Percentiles rank a stretch among this genome's conserved stretches.
phyloP scores from a whole-genome alignment of 2,797 vertebrate genomes.

The Trematomus bernacchii region DNA sequence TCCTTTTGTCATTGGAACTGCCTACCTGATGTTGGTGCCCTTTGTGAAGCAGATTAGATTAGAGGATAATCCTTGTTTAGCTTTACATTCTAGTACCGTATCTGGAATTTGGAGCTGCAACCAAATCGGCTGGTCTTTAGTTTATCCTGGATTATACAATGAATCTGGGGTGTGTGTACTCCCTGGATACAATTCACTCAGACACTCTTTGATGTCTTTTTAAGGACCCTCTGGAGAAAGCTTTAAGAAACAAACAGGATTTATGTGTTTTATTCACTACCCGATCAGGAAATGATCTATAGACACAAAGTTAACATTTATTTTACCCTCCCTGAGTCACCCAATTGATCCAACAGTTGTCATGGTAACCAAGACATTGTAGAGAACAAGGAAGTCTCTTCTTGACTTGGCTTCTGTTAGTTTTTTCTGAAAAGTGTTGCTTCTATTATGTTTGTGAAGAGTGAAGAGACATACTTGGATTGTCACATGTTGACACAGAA shows the following conservation, averaged over 20 bases:
- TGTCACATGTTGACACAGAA: not conserved
- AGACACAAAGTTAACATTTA: constrained; percentile 1
- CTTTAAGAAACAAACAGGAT: too few species aligned
- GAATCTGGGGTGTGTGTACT: constrained; percentile 12
- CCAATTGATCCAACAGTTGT: constrained; percentile 42
- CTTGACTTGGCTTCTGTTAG: constrained; percentile 23
- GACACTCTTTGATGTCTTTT: not conserved
- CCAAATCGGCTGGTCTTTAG: constrained; percentile 41
- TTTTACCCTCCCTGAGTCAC: constrained; percentile 16
- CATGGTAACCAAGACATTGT: constrained; percentile 39
- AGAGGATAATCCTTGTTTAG: constrained; percentile 61
- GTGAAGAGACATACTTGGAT: not conserved
- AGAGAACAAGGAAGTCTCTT: constrained; percentile 19
- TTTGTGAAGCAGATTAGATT: constrained; percentile 60
- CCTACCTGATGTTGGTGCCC: constrained; percentile 3
- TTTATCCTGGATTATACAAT: constrained; percentile 61
- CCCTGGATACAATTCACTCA: constrained; percentile 23
- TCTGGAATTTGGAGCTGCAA: constrained; percentile 55
- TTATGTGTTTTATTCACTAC: not conserved
- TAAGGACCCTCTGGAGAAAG: too few species aligned
- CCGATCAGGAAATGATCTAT: not conserved
- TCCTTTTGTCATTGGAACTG: not conserved
- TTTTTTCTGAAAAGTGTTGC: constrained; percentile 31
- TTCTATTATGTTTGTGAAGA: not conserved
- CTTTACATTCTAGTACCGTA: constrained; percentile 56